phyloP scores from a whole-genome alignment of 2,797 vertebrate species.

The Ibycter americanus region DNA sequence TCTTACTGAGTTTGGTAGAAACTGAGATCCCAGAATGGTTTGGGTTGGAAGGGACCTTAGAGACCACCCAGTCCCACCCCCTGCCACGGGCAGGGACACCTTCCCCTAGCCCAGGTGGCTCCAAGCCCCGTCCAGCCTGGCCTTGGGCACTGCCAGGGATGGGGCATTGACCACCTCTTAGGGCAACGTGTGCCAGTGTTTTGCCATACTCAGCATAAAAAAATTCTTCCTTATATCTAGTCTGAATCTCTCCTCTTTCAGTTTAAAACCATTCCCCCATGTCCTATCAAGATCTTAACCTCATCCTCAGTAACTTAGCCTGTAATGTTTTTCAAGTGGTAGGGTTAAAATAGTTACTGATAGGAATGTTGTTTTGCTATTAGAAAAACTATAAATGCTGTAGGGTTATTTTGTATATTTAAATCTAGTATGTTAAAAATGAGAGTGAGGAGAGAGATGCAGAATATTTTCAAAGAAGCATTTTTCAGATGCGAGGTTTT shows the following conservation, averaged over 20 bases:
- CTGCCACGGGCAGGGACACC: background rate
- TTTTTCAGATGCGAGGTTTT: background rate
- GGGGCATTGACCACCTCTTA: background rate
- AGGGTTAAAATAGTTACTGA: background rate
- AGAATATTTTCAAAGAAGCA: background rate
- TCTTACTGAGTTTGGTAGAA: background rate
- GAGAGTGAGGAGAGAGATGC: background rate
- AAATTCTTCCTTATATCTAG: background rate
- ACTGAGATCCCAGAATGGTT: background rate
- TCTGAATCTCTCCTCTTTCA: background rate
- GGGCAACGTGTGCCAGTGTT: rapidly evolving
- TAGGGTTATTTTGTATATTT: background rate
- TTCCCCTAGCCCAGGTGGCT: rapidly evolving
- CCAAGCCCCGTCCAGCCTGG: rapidly evolving
- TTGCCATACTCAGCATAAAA: rapidly evolving
- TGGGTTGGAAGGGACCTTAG: background rate
- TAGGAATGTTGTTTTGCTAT: background rate
- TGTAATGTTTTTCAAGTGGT: background rate
- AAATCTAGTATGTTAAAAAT: background rate
- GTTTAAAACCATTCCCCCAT: background rate
- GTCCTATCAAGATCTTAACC: background rate
- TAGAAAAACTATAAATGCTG: background rate
- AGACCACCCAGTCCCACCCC: rapidly evolving
- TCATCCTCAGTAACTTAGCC: background rate
- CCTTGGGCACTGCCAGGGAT: background rate